phyloP scores from a whole-genome alignment of 2,888 invertebrate genomes.

The Chymomyza caudatula region DNA sequence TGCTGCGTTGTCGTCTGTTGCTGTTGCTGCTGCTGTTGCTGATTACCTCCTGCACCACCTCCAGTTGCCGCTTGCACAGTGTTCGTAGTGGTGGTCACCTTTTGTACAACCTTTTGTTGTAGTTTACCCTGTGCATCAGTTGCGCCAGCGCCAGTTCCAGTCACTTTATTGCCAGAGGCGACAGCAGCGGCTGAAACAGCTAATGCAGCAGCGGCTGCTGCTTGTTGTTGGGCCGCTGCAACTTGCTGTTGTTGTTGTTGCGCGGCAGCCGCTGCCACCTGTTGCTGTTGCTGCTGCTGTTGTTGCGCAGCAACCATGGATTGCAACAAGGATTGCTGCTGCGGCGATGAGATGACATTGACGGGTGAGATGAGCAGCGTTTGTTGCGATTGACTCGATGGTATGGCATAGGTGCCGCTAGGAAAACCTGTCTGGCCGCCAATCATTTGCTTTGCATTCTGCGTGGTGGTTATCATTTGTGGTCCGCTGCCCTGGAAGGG shows the following conservation, averaged over 20 bases:
- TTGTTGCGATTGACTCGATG: constrained; percentile 87
- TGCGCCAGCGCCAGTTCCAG: constrained; percentile 23
- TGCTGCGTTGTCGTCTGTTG: constrained; percentile 81
- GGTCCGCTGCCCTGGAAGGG: constrained; percentile 90
- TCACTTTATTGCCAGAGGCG: constrained; percentile 17
- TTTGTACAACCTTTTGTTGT: constrained; percentile 80
- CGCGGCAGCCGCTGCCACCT: constrained; percentile 17
- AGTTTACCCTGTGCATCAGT: constrained; percentile 72
- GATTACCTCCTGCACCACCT: constrained; percentile 52
- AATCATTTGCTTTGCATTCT: constrained; percentile 84
- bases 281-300: constrained; percentile 67
- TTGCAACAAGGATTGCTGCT: constrained; percentile 77
- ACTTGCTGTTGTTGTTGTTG: constrained; percentile 52
- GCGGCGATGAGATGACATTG: constrained; percentile 75
- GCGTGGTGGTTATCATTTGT: constrained; percentile 88
- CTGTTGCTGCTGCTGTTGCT: constrained; percentile 67
- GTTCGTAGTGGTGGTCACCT: constrained; percentile 78
- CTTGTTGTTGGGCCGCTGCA: constrained; percentile 50
- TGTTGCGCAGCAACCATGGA: constrained; percentile 73
- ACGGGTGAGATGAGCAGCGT: constrained; percentile 85
- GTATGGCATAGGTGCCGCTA: constrained; percentile 85
- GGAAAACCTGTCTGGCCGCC: constrained; percentile 74
- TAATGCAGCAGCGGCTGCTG: constrained; percentile 40
- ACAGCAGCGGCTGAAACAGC: constrained; percentile 21
- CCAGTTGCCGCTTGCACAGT: constrained; percentile 74